phyloP scores from a whole-genome alignment of 2,797 vertebrate species.

The Silurus lanzhouensis region DNA sequence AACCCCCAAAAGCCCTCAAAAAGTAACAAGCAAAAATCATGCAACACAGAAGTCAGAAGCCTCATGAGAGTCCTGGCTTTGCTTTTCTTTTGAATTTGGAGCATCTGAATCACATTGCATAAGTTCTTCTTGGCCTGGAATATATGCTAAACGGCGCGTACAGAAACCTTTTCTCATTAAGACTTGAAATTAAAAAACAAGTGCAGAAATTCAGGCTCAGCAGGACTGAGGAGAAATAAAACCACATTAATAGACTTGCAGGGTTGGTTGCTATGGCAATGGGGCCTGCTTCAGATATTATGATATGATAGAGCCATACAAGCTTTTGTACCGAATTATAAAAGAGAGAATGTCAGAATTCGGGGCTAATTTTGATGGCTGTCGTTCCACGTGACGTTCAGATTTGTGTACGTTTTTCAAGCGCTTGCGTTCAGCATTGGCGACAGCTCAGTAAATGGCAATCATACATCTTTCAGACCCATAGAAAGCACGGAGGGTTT shows the following conservation, averaged over 20 bases:
- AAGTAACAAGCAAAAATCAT: slow-evolving; percentile 24
- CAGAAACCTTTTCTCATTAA: slow-evolving; percentile 26
- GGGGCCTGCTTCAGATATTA: slow-evolving; percentile 14
- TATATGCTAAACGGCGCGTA: slow-evolving; percentile 18
- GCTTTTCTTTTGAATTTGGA: slow-evolving; percentile 45
- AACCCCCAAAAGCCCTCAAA: neutral
- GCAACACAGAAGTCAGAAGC: slow-evolving; percentile 3
- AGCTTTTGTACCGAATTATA: neutral
- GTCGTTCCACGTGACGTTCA: neutral
- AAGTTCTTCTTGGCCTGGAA: slow-evolving; percentile 20
- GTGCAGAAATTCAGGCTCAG: slow-evolving; percentile 36
- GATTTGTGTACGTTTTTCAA: neutral
- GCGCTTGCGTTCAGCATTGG: neutral
- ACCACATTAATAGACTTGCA: slow-evolving; percentile 27
- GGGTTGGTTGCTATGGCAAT: slow-evolving; percentile 48
- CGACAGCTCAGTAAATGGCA: slow-evolving; percentile 3
- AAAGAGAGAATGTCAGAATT: neutral
- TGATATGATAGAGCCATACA: neutral
- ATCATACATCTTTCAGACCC: slow-evolving; percentile 1
- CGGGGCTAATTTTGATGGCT: neutral
- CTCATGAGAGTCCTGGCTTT: slow-evolving; percentile 21
- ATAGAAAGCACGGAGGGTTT: neutral
- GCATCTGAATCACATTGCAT: slow-evolving; percentile 43
- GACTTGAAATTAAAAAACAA: slow-evolving; percentile 18
- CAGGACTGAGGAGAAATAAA: slow-evolving; percentile 17